These are phyloP conservation scores for Hartigia nigra DNA, from an alignment of 2,888 invertebrate species.

Conservation along the genomic window DNA sequence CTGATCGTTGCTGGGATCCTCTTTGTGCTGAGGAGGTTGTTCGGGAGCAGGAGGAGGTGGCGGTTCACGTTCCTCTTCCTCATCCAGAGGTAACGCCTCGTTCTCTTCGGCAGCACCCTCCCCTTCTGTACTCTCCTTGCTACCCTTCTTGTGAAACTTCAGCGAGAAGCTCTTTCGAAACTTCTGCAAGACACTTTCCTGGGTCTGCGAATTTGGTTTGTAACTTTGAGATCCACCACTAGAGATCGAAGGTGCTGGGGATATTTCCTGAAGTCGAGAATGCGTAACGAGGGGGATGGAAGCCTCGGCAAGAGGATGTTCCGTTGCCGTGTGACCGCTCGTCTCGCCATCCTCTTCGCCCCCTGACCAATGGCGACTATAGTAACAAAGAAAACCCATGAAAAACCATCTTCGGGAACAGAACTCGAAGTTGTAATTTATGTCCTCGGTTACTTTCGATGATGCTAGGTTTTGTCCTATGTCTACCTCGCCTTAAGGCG, in stretches of 20 bases:
- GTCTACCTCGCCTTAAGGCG: background rate
- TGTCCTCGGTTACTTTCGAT: background rate
- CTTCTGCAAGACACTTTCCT: conserved; percentile 76
- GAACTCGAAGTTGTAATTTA: background rate
- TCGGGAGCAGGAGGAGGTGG: conserved; percentile 33
- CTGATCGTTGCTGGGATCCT: conserved; percentile 53
- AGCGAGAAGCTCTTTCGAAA: conserved; percentile 78
- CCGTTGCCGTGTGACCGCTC: conserved; percentile 40
- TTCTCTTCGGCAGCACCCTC: conserved; percentile 64
- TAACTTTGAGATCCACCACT: conserved; percentile 36
- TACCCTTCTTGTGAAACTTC: conserved; percentile 70
- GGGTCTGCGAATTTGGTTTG: conserved; percentile 39
- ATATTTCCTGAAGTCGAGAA: conserved; percentile 48
- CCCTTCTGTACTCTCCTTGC: conserved; percentile 66
- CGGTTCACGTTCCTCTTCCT: conserved; percentile 33
- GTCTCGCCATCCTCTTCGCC: conserved; percentile 44
- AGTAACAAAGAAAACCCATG: conserved; percentile 9
- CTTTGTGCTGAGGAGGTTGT: conserved; percentile 51
- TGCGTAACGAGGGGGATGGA: conserved; percentile 53
- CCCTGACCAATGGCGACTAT: conserved; percentile 55
- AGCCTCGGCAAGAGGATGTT: conserved; percentile 57
- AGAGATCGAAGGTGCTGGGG: conserved; percentile 24
- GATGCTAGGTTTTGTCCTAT: background rate
- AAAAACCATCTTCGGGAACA: background rate
- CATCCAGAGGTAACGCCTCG: conserved; percentile 45